Base-by-base conservation (phyloP, 2,888 invertebrate species). In the Rhogogaster chlorosoma region DNA sequence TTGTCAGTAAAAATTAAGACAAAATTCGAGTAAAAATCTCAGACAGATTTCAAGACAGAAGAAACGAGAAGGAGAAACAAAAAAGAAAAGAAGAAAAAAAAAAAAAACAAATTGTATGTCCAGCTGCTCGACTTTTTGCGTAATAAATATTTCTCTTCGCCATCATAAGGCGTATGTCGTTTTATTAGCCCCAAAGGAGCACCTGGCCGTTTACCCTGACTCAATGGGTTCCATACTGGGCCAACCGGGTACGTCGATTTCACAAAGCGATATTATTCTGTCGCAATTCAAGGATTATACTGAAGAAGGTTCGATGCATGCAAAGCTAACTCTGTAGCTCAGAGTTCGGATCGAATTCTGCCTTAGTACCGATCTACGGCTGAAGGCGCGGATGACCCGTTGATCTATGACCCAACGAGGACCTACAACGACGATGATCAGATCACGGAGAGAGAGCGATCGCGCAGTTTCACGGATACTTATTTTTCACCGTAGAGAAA, bases 91-190 rank as follows among this genome's bases (percentile, higher is more conserved):
- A 32, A 70, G n/a, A 38, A 36, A n/a, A 15, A 7, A n/a, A 36
- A 3, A 18, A 70, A 70, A 36, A n/a, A 36, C 36, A 70, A 70
- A 70, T 15, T 5, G 6, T 7, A 10, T 38, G 70, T 70, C 36
- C 70, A 70, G 70, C 36, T 70, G 70, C 36, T 36, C 32, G n/a
- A 70, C 36, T 70, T 70, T 70, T 70, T 70, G 70, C 70, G 70
- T 7, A 70, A 70, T 70, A 70, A 70, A 70, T n/a, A n/a, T 70
- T 70, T 36, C 70, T 38, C n/a, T 36, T 9, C 5, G 38, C 70
- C n/a, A 32, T 45, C 9, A 15, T n/a, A 9, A 32, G 38, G 36
- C 36, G 9, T 61, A 12, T 61, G 61, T 61, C 26, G 26, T 61
- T 61, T 61, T 61, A 22, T 4, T 26, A 7, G n/a, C 22, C 3